Evolutionary conservation across 2,888 invertebrate genomes (phyloP), one percentile per base, ranked within the genome.

Genomic region (Oscheius sp.): DNA sequence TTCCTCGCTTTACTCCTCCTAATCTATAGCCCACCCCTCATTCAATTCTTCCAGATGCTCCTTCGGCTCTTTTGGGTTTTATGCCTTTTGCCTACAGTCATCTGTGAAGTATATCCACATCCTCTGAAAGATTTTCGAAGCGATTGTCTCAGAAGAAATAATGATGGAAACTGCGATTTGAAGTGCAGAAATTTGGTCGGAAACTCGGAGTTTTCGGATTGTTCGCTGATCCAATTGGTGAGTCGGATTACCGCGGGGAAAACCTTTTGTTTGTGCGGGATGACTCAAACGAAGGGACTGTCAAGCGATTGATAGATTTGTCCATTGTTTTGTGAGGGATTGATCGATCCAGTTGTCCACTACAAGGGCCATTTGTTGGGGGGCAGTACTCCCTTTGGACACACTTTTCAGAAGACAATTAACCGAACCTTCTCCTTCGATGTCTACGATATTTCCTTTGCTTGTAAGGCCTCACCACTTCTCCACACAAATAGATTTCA

Each of bases 61-160:
- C 34, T 33, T 15, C 33, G 34, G 55, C 33, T 55, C 34, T 17
- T 33, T 34, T 55, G 55, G 55, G n/a, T 20, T 12, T 17, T 55
- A 2, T 55, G 33, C 20, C 33, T 55, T 17, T 15, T 37, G 8
- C 55, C 55, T 8, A 17, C 34, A 6, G 55, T 34, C 33, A 23
- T 33, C 37, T 55, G 34, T 2, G 12, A 15, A 6, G 34, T 55
- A n/a, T 37, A 20, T 17, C 20, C 33, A 6, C 23, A 55, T 20
- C 55, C 55, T 4, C 55, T 55, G 0, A 34, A 55, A 17, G 55
- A 33, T 34, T 55, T 55, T 34, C 55, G 55, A 34, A 34, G 6
- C 2, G 15, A 17, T 25, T 55, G 55, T 34, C n/a, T 34, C 3
- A 17, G 20, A 10, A 34, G 33, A 20, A 25, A 55, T 25, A 23